Base-by-base conservation (phyloP, 2,797 vertebrate species). In the Sebastes matsubarae region DNA sequence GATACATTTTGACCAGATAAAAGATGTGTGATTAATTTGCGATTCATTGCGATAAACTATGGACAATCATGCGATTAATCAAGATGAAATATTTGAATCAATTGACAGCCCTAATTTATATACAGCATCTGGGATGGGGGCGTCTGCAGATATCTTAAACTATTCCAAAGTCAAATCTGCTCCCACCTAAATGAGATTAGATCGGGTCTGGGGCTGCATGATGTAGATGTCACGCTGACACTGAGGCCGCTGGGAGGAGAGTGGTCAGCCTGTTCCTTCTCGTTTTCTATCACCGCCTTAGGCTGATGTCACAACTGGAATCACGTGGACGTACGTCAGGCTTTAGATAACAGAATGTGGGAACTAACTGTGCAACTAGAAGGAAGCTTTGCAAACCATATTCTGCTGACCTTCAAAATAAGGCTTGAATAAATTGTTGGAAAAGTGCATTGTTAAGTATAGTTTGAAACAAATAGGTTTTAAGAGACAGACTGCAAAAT, bases 161-260 rank as follows among this genome's bases (percentile, higher is more conserved):
- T 38, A 4, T 22, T 65, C 52, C 3, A n/a, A 36, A 55, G 58
- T 77, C 55, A 50, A 20, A 84, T 74, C 64, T 78, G 34, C 25
- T 70, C 22, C 3, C 2, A n/a, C 29, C 12, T 59, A 3, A 57
- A 59, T 38, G 36, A 76, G 68, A 81, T 70, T 34, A 78, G 54
- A 65, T 68, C 2, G 16, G 46, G 16, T 32, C 16, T 54, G 12
- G 6, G 34, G 29, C 25, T 59, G 60, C 57, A n/a, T 46, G 52
- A 52, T 63, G 58, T 65, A 14, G 9, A 79, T 87, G 90, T 91
- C 89, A 85, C 1, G 11, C 29, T 91, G 89, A 92, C 88, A 82
- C 32, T 1, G 18, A 13, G 29, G 30, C 7, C 13, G n/a, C 22
- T 20, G 7, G 8, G 29, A 65, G 24, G 25, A 42, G 67, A 50